A percentile compares a stretch with the other conserved stretches of the same genome.
phyloP scores from a whole-genome alignment of 2,113 vertebrate genomes.

The Solea solea region DNA sequence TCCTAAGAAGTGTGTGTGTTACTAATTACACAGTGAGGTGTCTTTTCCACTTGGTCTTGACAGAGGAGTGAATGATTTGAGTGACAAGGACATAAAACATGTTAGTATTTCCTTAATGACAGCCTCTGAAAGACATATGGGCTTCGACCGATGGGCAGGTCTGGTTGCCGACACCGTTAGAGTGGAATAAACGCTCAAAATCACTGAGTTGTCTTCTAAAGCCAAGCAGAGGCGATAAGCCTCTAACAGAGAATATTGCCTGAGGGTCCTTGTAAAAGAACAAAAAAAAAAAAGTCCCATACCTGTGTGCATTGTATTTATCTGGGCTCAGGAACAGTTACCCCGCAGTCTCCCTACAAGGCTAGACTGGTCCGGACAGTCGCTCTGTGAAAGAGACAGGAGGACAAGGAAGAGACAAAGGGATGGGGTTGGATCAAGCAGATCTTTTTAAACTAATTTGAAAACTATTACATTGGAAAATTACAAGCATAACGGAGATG shows the following conservation, averaged over 20 bases:
- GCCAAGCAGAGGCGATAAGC: constrained; percentile 49
- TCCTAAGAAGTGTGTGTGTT: too few species aligned
- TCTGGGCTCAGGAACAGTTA: constrained; percentile 29
- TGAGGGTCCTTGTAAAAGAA: constrained; percentile 55
- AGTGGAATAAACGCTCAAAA: constrained; percentile 46
- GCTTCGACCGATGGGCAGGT: constrained; percentile 14
- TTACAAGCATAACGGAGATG: not conserved
- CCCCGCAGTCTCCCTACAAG: constrained; percentile 37
- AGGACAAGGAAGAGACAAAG: constrained; percentile 10
- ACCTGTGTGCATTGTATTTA: constrained; percentile 66
- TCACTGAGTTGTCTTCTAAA: constrained; percentile 34
- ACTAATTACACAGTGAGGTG: not conserved
- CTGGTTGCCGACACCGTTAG: constrained; percentile 6
- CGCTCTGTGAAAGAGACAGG: constrained; percentile 13
- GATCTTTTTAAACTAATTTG: not conserved
- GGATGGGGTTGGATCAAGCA: constrained; percentile 5
- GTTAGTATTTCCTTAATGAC: not conserved
- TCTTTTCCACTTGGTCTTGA: not conserved
- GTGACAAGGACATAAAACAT: not conserved
- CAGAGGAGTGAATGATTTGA: not conserved
- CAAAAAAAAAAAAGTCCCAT: constrained; percentile 26
- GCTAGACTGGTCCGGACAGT: constrained; percentile 46
- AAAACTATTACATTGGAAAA: not conserved
- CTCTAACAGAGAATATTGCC: constrained; percentile 26
- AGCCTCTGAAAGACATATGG: constrained; percentile 1